These are phyloP conservation scores for Myotis findleyi DNA, from an alignment of 2,797 vertebrate genomes.

Conservation along the genomic window DNA sequence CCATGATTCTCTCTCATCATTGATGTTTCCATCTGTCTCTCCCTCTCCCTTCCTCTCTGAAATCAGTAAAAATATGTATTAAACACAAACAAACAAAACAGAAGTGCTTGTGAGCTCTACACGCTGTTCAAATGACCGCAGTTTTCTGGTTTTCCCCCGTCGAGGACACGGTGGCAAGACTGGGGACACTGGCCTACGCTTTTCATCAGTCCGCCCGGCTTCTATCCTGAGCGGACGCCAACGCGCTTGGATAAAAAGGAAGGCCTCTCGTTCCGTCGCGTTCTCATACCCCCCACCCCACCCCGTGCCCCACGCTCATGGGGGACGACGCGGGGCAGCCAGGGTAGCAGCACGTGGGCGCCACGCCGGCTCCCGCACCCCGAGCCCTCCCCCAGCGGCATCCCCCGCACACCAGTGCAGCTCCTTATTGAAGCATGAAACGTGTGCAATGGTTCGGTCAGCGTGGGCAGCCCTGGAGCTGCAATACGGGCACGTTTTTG, in stretches of 20 bases:
- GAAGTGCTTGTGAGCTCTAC: neutral
- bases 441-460: constrained; percentile 56
- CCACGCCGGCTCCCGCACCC: neutral
- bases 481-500: constrained; percentile 54
- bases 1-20: too few species aligned
- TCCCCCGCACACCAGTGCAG: constrained; percentile 54
- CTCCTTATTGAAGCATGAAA: constrained; percentile 56
- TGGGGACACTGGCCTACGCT: constrained; percentile 17
- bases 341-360: neutral
- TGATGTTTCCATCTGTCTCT: too few species aligned
- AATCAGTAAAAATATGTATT: too few species aligned
- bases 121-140: neutral
- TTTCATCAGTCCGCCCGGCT: constrained; percentile 8
- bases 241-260: neutral
- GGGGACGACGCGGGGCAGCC: constrained; percentile 56
- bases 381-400: neutral
- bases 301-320: constrained; percentile 54
- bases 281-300: neutral
- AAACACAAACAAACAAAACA: neutral
- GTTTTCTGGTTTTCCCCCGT: constrained; percentile 39
- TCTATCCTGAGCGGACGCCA: constrained; percentile 57
- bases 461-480: constrained; percentile 38
- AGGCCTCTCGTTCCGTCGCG: constrained; percentile 37
- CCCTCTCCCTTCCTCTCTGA: too few species aligned
- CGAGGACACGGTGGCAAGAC: neutral